Evolutionary conservation across 2,113 vertebrate genomes (phyloP).

Genomic region (Ameiurus melas): DNA sequence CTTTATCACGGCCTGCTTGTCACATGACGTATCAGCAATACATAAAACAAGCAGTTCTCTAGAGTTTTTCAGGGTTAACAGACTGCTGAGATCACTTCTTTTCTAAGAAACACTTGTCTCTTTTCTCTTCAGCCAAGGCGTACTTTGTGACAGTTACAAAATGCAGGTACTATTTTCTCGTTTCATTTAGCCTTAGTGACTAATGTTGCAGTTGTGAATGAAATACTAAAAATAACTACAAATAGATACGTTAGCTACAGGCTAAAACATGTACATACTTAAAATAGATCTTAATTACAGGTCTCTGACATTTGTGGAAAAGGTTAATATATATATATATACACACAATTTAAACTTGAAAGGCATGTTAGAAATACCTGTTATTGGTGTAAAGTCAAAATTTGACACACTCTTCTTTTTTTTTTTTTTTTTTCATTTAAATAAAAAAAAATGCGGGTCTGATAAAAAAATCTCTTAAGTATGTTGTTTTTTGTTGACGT

Average conservation of each 20-base stretch:
- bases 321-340: too few species aligned
- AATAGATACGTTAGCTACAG: background rate
- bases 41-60: background rate
- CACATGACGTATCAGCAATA: background rate
- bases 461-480: too few species aligned
- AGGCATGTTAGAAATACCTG: too few species aligned
- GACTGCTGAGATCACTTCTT: background rate
- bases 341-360: too few species aligned
- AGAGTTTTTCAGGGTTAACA: background rate
- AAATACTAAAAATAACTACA: too few species aligned
- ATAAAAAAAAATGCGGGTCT: too few species aligned
- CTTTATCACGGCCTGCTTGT: background rate
- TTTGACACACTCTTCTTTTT: too few species aligned
- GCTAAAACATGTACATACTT: background rate
- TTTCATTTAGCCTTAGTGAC: background rate
- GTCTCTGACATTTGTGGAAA: too few species aligned
- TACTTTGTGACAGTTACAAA: background rate
- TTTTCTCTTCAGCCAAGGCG: background rate
- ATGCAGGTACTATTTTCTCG: background rate
- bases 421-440: too few species aligned
- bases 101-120: background rate
- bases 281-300: background rate
- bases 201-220: background rate
- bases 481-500: too few species aligned
- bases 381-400: too few species aligned